These are phyloP conservation scores for Oligia latruncula DNA, from an alignment of 2,888 invertebrate species.

Conservation along the genomic window DNA sequence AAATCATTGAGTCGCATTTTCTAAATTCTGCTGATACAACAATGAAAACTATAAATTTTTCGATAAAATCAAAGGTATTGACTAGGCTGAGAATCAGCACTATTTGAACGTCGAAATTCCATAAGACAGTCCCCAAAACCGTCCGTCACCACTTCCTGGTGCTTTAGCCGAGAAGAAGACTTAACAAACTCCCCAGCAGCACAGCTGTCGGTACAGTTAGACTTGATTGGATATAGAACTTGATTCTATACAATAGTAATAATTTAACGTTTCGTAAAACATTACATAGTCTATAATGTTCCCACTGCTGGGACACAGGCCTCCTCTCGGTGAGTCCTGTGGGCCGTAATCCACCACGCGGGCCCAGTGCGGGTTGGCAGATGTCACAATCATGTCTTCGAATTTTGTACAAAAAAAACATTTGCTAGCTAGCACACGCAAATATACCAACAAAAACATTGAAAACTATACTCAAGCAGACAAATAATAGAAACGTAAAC, in stretches of 20 bases:
- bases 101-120: too few species aligned
- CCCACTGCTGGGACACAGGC: too few species aligned
- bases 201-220: neutral
- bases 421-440: neutral
- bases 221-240: neutral
- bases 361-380: too few species aligned
- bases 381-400: too few species aligned
- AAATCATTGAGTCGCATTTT: neutral
- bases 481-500: neutral
- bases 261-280: neutral
- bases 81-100: too few species aligned
- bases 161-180: neutral
- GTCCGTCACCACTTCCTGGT: too few species aligned
- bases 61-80: neutral
- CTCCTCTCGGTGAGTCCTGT: too few species aligned
- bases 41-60: neutral
- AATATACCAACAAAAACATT: neutral
- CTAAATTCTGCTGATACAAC: neutral
- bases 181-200: neutral
- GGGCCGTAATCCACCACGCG: too few species aligned
- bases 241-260: neutral
- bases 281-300: too few species aligned
- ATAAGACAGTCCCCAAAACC: too few species aligned
- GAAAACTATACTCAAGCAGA: neutral
- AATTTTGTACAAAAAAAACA: too few species aligned